These are phyloP conservation scores for Tetranychus cinnabarinus DNA, from an alignment of 1,140 invertebrate genomes.

Conservation along the genomic window DNA sequence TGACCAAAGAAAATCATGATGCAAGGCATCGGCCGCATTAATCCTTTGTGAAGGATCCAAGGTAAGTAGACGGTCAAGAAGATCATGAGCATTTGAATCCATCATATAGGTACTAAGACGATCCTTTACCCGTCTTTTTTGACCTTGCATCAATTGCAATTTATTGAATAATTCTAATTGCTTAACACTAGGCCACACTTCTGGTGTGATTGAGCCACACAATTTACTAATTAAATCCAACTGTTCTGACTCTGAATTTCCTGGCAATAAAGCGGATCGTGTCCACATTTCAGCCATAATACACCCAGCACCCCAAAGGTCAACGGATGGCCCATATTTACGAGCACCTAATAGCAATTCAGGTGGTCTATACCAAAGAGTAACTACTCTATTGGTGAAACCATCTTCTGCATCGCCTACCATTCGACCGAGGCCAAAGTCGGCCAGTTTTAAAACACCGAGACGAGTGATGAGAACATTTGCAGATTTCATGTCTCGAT, in stretches of 20 bases:
- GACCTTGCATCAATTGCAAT: slow-evolving; percentile 61
- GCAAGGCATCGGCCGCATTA: slow-evolving; percentile 72
- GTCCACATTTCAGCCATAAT: slow-evolving; percentile 87
- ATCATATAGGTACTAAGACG: slow-evolving; percentile 72
- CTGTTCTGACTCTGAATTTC: slow-evolving; percentile 84
- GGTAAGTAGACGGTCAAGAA: slow-evolving; percentile 71
- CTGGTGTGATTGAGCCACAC: slow-evolving; percentile 74
- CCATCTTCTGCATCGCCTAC: too few relatives aligned
- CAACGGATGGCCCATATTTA: slow-evolving; percentile 86
- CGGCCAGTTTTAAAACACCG: slow-evolving; percentile 71
- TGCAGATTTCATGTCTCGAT: slow-evolving; percentile 84
- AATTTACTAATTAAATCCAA: slow-evolving; percentile 77
- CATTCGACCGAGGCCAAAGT: slow-evolving; percentile 38
- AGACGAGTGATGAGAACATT: slow-evolving; percentile 94
- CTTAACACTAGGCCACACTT: slow-evolving; percentile 69
- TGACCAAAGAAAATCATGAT: slow-evolving; percentile 94
- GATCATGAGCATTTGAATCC: slow-evolving; percentile 69
- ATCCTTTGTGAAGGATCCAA: slow-evolving; percentile 72
- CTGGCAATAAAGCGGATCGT: slow-evolving; percentile 38
- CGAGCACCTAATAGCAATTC: slow-evolving; percentile 67
- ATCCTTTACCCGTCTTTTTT: slow-evolving; percentile 32
- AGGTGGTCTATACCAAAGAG: slow-evolving; percentile 88
- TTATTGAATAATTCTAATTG: slow-evolving; percentile 69
- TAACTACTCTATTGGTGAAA: slow-evolving; percentile 63
- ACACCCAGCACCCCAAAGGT: slow-evolving; percentile 93